These are phyloP conservation scores for Jaculus jaculus DNA, from an alignment of 2,113 vertebrate species.

Conservation along the genomic window DNA sequence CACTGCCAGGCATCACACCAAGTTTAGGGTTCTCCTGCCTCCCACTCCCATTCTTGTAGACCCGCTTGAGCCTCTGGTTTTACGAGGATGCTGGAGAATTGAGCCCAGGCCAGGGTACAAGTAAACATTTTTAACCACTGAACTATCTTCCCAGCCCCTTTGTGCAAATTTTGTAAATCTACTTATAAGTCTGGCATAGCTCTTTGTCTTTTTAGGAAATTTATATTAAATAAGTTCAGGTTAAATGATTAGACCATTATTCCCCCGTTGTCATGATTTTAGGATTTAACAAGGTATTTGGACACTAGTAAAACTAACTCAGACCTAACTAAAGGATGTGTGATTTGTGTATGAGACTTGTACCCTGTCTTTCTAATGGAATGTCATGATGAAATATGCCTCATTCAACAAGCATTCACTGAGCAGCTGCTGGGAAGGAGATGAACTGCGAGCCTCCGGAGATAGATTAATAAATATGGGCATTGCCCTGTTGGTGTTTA, in stretches of 20 bases:
- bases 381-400: not conserved
- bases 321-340: constrained; percentile 12
- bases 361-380: not conserved
- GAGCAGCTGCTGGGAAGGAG: not conserved
- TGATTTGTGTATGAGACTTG: not conserved
- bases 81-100: no score
- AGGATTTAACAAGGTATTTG: constrained; percentile 35
- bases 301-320: constrained; percentile 36
- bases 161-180: not conserved
- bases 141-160: no score
- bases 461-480: not conserved
- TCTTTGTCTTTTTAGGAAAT: constrained; percentile 2
- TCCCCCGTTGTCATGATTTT: not conserved
- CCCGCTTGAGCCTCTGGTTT: no score
- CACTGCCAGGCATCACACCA: no score
- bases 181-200: not conserved
- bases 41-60: no score
- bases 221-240: constrained; percentile 17
- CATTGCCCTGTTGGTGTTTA: not conserved
- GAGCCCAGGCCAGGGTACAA: no score
- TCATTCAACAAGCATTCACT: constrained; percentile 19
- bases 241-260: constrained; percentile 26
- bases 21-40: no score
- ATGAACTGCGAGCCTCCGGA: not conserved
- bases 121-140: no score